Evolutionary conservation across 2,113 vertebrate species (phyloP), one percentile per base, ranked within the genome.

Genomic region (Morone chrysops): DNA sequence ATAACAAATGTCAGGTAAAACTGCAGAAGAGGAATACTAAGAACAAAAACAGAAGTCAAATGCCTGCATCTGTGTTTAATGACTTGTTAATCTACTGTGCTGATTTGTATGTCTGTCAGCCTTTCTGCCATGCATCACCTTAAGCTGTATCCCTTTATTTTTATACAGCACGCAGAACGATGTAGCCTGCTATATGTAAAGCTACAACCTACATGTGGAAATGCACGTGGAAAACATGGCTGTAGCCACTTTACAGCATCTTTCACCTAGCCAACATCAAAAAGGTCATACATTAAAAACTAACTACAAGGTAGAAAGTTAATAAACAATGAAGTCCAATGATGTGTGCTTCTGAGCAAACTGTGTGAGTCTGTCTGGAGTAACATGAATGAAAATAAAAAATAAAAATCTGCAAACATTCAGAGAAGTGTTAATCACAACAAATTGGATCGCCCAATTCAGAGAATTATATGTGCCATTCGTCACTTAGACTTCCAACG

Each of bases 401-500:
- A 59, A 14, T 31, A 1, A 36, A 31, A 36, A 60, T 16, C 57
- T 60, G 6, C 12, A 57, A 57, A n/a, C 53, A 56, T 57, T 22
- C n/a, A 56, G 10, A 22, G 3, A 20, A 53, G 20, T 11, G 54
- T 57, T n/a, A 25, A 67, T 66, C 70, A 66, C 38, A 13, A 70
- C 12, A 67, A 38, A 60, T 18, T 12, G 53, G 53, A 63, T 43
- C 40, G 20, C 16, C 38, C 43, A 43, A 53, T 63, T 16, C 45
- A 59, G 16, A 22, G 10, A 59, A 6, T 57, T 11, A 59, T 75
- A 50, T 63, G 56, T 20, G 4, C 12, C 45, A 70, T 47, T 78
- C 57, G 51, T 74, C 78, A 50, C 51, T 17, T 65, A 65, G 38
- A 76, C 57, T 8, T 31, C 54, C 25, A 76, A 57, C 65, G 31